Base-by-base conservation (phyloP, 2,888 invertebrate species). In the Andrena flavipes region DNA sequence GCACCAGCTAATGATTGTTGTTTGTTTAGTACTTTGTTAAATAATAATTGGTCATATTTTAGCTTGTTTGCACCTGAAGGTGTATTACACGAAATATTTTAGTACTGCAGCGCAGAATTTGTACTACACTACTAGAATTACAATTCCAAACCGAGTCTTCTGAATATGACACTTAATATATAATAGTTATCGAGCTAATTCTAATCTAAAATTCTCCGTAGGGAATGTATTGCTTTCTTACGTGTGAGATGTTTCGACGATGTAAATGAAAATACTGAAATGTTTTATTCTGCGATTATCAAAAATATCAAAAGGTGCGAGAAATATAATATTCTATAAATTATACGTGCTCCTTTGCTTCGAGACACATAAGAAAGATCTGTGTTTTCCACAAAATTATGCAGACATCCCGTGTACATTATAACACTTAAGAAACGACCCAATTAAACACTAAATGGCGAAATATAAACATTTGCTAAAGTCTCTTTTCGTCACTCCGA, bases 371-470 rank as follows among this genome's bases (percentile, higher is more conserved):
- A 30, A 42, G n/a, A 48, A 23, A 42, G 10, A 54, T 68, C 7
- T 33, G 54, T 42, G 51, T 35, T 69, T 23, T 51, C 54, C 49
- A 60, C n/a, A 20, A 68, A 70, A 77, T 68, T 59, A 67, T 63
- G 23, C 56, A 68, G 70, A 73, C 26, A 68, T 54, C 65, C 48
- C 62, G 26, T 63, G 23, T 67, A 33, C 29, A 42, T 56, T 29
- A 33, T 26, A 10, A 10, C 23, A 10, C 10, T 56, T 23, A 26
- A 20, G 10, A 56, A 23, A 20, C 23, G 49, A 72, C 76, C 67
- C 62, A 71, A 81, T 62, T 29, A 75, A 83, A 73, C 79, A 59
- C 64, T 76, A 72, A 75, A 74, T 80, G 60, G 80, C 71, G 80
- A 70, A 75, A 59, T 70, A 64, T 64, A 76, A 76, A 73, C 73